phyloP scores from a whole-genome alignment of 2,113 vertebrate genomes.

The Pseudorhombus dupliciocellatus region DNA sequence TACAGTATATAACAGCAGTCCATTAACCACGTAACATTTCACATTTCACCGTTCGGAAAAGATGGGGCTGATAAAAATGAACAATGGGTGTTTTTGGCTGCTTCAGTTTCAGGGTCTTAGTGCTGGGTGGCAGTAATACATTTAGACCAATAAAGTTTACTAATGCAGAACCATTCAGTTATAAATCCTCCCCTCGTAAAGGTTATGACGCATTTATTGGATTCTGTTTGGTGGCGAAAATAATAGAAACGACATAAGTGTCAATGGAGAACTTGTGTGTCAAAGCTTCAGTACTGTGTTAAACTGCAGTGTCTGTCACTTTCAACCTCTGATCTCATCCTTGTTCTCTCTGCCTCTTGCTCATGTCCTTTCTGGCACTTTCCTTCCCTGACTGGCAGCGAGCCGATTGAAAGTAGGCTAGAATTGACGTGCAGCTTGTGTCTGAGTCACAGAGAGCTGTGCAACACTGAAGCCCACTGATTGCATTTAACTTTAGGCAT shows the following conservation, averaged over 20 bases:
- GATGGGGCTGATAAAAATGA: not conserved
- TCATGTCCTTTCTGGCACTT: constrained; percentile 63
- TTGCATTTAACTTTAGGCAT: constrained; percentile 76
- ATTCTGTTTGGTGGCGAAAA: too few species aligned
- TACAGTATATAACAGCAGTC: not conserved
- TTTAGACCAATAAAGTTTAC: not conserved
- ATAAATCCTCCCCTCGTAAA: too few species aligned
- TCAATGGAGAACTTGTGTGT: not conserved
- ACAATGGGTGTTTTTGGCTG: not conserved
- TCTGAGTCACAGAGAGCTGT: constrained; percentile 80
- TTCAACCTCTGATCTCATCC: constrained; percentile 61
- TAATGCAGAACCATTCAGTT: not conserved
- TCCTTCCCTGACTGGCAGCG: constrained; percentile 74
- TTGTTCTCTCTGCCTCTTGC: constrained; percentile 50
- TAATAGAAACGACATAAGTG: not conserved
- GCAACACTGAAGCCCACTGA: constrained; percentile 80
- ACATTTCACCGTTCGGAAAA: not conserved
- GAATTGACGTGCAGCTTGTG: constrained; percentile 79
- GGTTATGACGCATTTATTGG: too few species aligned
- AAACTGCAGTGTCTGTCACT: not conserved
- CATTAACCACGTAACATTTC: constrained; percentile 6
- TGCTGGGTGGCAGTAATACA: not conserved
- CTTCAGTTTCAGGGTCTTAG: not conserved
- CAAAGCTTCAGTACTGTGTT: not conserved
- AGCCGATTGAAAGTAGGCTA: constrained; percentile 80